These are phyloP conservation scores for Ectropis crepuscularia DNA, from an alignment of 2,888 invertebrate species.

Conservation along the genomic window DNA sequence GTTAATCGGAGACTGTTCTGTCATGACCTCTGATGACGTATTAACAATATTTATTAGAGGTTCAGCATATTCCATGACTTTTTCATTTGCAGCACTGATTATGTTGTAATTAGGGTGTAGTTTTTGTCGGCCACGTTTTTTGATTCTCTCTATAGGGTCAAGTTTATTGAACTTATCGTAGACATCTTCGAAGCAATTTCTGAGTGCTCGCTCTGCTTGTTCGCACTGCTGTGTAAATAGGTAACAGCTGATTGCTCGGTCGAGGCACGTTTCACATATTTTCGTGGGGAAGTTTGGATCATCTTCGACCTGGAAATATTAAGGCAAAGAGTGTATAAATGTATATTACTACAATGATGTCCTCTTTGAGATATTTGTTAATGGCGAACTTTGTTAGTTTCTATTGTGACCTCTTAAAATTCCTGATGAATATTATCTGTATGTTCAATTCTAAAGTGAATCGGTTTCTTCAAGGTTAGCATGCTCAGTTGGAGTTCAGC, in stretches of 20 bases:
- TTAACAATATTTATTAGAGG: conserved; percentile 68
- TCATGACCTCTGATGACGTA: conserved; percentile 46
- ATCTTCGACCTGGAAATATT: conserved; percentile 59
- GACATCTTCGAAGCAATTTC: conserved; percentile 73
- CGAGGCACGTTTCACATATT: conserved; percentile 69
- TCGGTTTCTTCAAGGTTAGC: no score
- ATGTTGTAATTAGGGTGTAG: conserved; percentile 63
- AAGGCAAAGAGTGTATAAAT: conserved; percentile 2
- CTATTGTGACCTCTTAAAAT: no score
- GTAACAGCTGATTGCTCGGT: conserved; percentile 65
- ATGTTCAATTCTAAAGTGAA: no score
- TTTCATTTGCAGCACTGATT: conserved; percentile 58
- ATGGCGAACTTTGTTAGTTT: background rate
- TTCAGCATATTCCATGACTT: conserved; percentile 73
- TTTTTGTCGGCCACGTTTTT: conserved; percentile 70
- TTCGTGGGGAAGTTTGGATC: conserved; percentile 68
- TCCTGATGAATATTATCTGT: no score
- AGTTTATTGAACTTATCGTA: conserved; percentile 69
- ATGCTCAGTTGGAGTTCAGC: no score
- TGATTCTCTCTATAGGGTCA: conserved; percentile 64
- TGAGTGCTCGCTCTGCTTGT: conserved; percentile 65
- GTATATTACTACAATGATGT: background rate
- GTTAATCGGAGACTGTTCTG: conserved; percentile 48
- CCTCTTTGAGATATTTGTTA: background rate
- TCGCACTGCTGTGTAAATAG: conserved; percentile 76